Evolutionary conservation across 2,113 vertebrate genomes (phyloP).

Genomic region (Nycticryphes semicollaris): DNA sequence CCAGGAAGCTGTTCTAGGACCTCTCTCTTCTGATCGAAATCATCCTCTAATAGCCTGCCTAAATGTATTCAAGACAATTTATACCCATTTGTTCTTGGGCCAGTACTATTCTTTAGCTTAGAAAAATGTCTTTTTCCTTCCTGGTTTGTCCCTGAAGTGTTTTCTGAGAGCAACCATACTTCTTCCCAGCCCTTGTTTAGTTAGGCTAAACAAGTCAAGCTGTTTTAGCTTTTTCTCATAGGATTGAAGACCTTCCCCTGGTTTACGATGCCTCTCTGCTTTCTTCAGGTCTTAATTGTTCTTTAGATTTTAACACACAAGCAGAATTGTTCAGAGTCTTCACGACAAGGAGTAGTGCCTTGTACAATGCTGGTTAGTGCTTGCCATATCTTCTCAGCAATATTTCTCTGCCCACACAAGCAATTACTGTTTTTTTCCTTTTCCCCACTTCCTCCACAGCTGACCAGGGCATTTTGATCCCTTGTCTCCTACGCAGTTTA

Average conservation of each 20-base stretch:
- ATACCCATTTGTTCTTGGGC: neutral
- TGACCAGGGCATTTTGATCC: neutral
- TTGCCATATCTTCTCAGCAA: neutral
- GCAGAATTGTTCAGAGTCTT: neutral
- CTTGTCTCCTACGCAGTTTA: neutral
- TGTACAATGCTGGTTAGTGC: neutral
- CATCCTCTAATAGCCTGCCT: neutral
- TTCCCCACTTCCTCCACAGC: neutral
- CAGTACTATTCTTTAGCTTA: neutral
- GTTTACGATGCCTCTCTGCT: neutral
- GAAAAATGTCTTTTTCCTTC: neutral
- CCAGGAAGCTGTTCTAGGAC: neutral
- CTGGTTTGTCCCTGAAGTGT: neutral
- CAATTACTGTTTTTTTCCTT: neutral
- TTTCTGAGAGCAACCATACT: neutral
- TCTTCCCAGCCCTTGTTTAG: neutral
- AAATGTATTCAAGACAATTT: neutral
- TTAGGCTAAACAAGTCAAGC: neutral
- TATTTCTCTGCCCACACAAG: neutral
- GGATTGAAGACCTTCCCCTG: neutral
- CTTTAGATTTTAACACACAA: neutral
- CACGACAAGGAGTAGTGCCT: neutral
- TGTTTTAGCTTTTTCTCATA: neutral
- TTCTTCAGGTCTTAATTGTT: neutral
- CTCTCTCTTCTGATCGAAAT: neutral